Evolutionary conservation across 2,888 invertebrate species (phyloP), one percentile per base, ranked within the genome.

Genomic region (Prosopocoilus inquinatus): DNA sequence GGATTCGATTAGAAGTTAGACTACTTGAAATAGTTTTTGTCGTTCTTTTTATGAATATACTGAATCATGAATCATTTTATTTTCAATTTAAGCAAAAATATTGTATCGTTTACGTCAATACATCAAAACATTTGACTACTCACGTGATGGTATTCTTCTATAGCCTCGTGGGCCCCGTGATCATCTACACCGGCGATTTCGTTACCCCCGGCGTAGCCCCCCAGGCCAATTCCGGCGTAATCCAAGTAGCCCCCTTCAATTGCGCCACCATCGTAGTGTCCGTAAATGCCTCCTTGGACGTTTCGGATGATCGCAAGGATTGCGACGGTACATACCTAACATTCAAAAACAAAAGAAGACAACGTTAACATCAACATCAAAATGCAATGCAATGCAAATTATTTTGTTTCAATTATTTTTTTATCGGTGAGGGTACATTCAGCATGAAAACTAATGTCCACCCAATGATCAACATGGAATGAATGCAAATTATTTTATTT

Each of bases 281-380:
- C 71, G 55, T 68, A 67, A 55, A 65, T 67, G 60, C 68, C 73
- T 73, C 71, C 72, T 66, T 69, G 70, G 62, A 70, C 72, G 47
- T 46, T 28, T n/a, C 58, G 62, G 3, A 67, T 69, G 47, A 62
- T 67, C 67, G 66, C 70, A 65, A 73, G 64, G 67, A 74, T 68
- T 73, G 73, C 70, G 63, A 67, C 65, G 65, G 67, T 66, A 65
- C 66, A 68, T 58, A 71, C 68, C 74, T 74, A 15, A 12, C 38
- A 12, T 5, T 2, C 36, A 12, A 12, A n/a, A n/a, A 12, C 36
- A 36, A 8, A 8, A 3, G 9, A 36, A 36, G 3, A 11, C 3
- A 9, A 9, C 36, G 7, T 5, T 8, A 41, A 41, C 7, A 41
- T n/a, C n/a, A 38, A 8, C n/a, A 38, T 9, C 1, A 38, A 38